Base-by-base conservation (phyloP, 1,140 invertebrate species). In the Phthorimaea operculella region DNA sequence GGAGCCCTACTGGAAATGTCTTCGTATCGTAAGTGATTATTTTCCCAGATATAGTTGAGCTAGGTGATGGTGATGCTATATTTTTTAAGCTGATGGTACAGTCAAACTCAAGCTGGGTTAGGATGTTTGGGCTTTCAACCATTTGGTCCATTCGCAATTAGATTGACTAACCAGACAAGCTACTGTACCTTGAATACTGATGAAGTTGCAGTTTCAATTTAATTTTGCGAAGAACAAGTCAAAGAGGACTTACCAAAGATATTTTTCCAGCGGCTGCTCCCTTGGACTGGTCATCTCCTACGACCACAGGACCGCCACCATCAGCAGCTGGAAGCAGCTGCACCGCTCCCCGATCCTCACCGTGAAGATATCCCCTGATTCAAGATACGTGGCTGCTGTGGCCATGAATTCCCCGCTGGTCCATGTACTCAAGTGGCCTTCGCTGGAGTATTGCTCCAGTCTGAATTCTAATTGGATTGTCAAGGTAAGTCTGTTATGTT, bases 1-100 rank as follows among this genome's bases (percentile, higher is more conserved):
- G 79, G 79, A 80, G 77, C 33, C 79, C 79, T 4, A 83, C 76
- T 5, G 77, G 76, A 1, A 72, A 78, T 56, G 76, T 76, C 10
- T 74, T 75, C 55, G 59, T 69, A 8, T 68, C 57, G 79, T 79
- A 63, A 70, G 63, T 67, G 47, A 28, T 6, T 6, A 28, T 6
- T 28, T 28, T 6, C 21, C 2, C 6, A 4, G 21, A 28, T 6
- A 28, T n/a, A n/a, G n/a, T n/a, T n/a, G n/a, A n/a, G n/a, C n/a
- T n/a, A n/a, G n/a, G n/a, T n/a, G n/a, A n/a, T n/a, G n/a, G n/a
- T n/a, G n/a, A n/a, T n/a, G n/a, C n/a, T n/a, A n/a, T n/a, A n/a
- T n/a, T n/a, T n/a, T n/a, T n/a, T n/a, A n/a, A n/a, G n/a, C n/a
- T n/a, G n/a, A n/a, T n/a, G n/a, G n/a, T n/a, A n/a, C n/a, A n/a